phyloP scores from a whole-genome alignment of 64 coral and sea anemone species.

The Platygyra sinensis region DNA sequence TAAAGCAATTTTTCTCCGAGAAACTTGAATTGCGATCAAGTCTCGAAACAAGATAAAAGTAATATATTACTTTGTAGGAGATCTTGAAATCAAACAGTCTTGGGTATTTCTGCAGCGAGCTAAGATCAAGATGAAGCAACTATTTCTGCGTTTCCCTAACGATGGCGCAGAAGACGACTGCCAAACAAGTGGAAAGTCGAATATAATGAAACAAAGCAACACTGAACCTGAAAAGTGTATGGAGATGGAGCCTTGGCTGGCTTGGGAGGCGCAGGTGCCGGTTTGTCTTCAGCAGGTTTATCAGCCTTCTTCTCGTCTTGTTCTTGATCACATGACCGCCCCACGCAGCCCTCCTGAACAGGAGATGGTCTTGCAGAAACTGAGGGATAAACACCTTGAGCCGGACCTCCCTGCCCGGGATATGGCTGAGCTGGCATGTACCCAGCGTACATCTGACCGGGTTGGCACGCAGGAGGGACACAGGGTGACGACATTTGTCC shows the following conservation, averaged over 20 bases:
- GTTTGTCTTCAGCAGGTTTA: constrained; percentile 29
- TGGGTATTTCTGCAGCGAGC: too few relatives aligned
- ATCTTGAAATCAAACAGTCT: too few relatives aligned
- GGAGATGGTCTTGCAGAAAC: constrained; percentile 19
- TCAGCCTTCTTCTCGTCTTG: constrained; percentile 12
- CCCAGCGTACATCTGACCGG: constrained; percentile 8
- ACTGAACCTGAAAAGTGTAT: constrained; percentile 33
- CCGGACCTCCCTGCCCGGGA: background rate
- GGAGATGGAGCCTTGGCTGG: constrained; percentile 20
- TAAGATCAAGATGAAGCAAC: too few relatives aligned
- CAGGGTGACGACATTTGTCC: constrained; percentile 24
- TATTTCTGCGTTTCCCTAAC: too few relatives aligned
- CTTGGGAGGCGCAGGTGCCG: constrained; percentile 36
- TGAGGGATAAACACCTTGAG: background rate
- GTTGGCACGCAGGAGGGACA: constrained; percentile 31
- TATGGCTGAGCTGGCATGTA: constrained; percentile 30
- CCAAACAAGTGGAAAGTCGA: background rate
- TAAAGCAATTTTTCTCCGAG: background rate
- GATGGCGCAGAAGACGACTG: too few relatives aligned
- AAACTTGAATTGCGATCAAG: too few relatives aligned
- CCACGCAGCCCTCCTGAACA: constrained; percentile 64
- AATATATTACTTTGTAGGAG: too few relatives aligned
- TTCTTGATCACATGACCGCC: constrained; percentile 44
- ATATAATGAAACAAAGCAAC: background rate
- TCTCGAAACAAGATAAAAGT: too few relatives aligned